Evolutionary conservation across 2,888 invertebrate species (phyloP).

Genomic region (Lasioglossum calceatum): DNA sequence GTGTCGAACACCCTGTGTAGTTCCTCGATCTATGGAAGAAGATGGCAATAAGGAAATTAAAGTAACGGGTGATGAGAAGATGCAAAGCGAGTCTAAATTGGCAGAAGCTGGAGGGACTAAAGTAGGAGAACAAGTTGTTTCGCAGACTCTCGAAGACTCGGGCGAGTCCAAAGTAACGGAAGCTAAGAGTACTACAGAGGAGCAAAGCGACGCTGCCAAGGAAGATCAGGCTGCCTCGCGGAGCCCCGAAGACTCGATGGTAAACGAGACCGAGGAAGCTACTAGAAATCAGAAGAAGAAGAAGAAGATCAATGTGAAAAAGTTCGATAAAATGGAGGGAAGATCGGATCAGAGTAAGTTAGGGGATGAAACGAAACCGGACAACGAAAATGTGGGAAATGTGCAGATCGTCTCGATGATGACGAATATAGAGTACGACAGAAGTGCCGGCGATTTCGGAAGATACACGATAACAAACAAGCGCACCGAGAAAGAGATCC

Average conservation of each 20-base stretch:
- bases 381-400: background rate
- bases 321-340: background rate
- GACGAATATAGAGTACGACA: conserved; percentile 36
- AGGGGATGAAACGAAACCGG: background rate
- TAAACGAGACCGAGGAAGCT: background rate
- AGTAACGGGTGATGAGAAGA: background rate
- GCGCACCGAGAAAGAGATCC: too few relatives aligned
- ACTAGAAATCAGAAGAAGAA: too few relatives aligned
- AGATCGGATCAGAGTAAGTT: background rate
- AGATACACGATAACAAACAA: background rate
- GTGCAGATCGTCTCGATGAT: conserved; percentile 47
- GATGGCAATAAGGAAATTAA: background rate
- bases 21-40: background rate
- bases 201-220: background rate
- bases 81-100: background rate
- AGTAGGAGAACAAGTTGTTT: background rate
- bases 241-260: background rate
- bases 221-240: background rate
- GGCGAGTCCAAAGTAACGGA: background rate
- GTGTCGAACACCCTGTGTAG: background rate
- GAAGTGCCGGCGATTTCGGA: background rate
- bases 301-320: background rate
- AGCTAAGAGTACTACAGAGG: background rate
- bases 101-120: background rate
- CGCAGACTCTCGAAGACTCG: background rate